Conservation (phyloP, 2,888 invertebrate species). For the Macaria liturata region DNA sequence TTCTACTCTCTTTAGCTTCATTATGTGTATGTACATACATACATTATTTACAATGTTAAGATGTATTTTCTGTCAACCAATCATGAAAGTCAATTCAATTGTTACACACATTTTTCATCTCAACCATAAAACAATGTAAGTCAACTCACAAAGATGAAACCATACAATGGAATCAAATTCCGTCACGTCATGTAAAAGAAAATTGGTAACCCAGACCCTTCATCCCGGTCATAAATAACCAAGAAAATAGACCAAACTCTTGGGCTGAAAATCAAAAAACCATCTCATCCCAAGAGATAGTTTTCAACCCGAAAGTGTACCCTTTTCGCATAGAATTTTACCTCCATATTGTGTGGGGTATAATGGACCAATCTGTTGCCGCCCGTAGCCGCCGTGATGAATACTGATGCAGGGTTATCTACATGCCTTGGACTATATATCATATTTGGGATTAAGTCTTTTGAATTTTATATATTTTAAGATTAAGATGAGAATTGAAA, state of each 20-base stretch:
- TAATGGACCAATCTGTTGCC: slow-evolving; percentile 40
- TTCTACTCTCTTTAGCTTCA: too few relatives aligned
- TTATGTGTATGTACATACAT: too few relatives aligned
- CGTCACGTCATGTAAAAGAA: background rate
- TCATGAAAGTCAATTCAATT: too few relatives aligned
- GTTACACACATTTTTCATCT: too few relatives aligned
- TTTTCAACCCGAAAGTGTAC: slow-evolving; percentile 17
- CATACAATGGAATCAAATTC: too few relatives aligned
- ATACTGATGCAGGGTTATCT: slow-evolving; percentile 29
- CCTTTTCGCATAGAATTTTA: slow-evolving; percentile 22
- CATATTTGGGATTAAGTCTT: slow-evolving; percentile 8
- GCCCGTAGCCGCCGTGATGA: slow-evolving; percentile 24
- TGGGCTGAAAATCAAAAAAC: slow-evolving; percentile 11
- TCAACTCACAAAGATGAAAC: too few relatives aligned
- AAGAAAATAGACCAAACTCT: slow-evolving; percentile 7
- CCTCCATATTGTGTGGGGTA: slow-evolving; percentile 34
- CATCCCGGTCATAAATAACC: slow-evolving; percentile 1
- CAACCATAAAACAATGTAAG: too few relatives aligned
- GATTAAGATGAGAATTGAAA: too few relatives aligned
- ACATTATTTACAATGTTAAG: too few relatives aligned
- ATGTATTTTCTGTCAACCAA: too few relatives aligned
- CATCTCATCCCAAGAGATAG: slow-evolving; percentile 16
- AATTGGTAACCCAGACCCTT: background rate
- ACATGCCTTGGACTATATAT: slow-evolving; percentile 12
- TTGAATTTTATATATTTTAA: background rate